phyloP scores from a whole-genome alignment of 2,888 invertebrate genomes.

The Trissonchulus latispiculum region DNA sequence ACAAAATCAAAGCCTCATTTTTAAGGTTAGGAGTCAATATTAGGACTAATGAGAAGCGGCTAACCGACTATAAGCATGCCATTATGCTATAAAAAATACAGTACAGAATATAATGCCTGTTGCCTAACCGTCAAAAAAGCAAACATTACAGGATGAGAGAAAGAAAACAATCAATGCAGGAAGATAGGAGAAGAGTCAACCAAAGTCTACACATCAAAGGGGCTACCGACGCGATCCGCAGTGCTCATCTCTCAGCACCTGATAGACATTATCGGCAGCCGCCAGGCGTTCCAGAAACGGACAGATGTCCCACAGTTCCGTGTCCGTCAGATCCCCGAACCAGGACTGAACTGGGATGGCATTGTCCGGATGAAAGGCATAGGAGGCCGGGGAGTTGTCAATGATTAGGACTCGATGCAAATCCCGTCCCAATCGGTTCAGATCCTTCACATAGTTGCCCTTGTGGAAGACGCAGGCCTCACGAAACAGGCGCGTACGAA shows the following conservation, averaged over 20 bases:
- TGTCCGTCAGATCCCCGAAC: slow-evolving; percentile 98
- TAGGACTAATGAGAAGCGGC: no score
- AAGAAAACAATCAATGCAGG: no score
- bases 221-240: no score
- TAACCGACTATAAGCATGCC: no score
- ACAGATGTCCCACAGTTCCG: slow-evolving; percentile 88
- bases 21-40: no score
- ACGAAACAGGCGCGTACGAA: slow-evolving; percentile 71
- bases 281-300: slow-evolving; percentile 95
- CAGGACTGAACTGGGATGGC: slow-evolving; percentile 98
- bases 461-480: slow-evolving; percentile 99
- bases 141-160: no score
- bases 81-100: no score
- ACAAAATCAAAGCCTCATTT: no score
- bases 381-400: slow-evolving; percentile 98
- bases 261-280: slow-evolving; percentile 77
- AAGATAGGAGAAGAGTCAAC: no score
- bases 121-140: no score
- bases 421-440: slow-evolving; percentile 91
- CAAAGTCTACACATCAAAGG: no score
- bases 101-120: no score
- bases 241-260: slow-evolving; percentile 21
- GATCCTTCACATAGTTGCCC: slow-evolving; percentile 99
- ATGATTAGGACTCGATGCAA: slow-evolving; percentile 92
- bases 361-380: slow-evolving; percentile 99